A percentile compares a stretch with the other conserved stretches of the same genome.
phyloP scores from a whole-genome alignment of 2,888 invertebrate species.

The Troides oblongomaculatus region DNA sequence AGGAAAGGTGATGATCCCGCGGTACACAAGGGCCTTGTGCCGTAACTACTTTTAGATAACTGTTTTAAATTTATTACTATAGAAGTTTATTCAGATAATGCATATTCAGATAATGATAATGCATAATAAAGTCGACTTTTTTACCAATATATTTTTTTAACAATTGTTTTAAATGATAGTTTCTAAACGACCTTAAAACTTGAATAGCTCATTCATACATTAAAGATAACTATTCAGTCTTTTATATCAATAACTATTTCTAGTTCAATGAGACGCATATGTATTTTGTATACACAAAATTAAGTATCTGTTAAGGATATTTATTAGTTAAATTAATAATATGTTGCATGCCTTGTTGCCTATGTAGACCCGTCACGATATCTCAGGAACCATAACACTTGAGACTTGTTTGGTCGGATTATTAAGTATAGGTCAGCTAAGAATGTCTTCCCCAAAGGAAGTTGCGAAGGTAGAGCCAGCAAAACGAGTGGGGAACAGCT shows the following conservation, averaged over 20 bases:
- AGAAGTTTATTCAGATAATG: background rate
- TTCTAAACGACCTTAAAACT: too few species aligned
- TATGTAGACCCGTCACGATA: too few species aligned
- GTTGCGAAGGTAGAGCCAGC: too few species aligned
- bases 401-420: too few species aligned
- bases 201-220: too few species aligned
- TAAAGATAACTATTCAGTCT: too few species aligned
- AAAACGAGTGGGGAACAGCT: too few species aligned
- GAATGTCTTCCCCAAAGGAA: too few species aligned
- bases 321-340: background rate
- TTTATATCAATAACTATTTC: too few species aligned
- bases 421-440: too few species aligned
- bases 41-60: conserved; percentile 24
- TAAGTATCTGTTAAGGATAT: conserved; percentile 17
- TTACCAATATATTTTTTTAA: background rate
- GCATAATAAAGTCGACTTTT: background rate
- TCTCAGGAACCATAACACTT: too few species aligned
- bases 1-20: conserved; percentile 27
- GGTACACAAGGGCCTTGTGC: conserved; percentile 18
- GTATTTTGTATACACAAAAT: background rate
- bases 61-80: conserved; percentile 3
- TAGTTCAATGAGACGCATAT: background rate
- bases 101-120: background rate
- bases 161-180: too few species aligned
- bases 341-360: background rate